Evolutionary conservation across 2,797 vertebrate genomes (phyloP).

Genomic region (Malurus splendens): DNA sequence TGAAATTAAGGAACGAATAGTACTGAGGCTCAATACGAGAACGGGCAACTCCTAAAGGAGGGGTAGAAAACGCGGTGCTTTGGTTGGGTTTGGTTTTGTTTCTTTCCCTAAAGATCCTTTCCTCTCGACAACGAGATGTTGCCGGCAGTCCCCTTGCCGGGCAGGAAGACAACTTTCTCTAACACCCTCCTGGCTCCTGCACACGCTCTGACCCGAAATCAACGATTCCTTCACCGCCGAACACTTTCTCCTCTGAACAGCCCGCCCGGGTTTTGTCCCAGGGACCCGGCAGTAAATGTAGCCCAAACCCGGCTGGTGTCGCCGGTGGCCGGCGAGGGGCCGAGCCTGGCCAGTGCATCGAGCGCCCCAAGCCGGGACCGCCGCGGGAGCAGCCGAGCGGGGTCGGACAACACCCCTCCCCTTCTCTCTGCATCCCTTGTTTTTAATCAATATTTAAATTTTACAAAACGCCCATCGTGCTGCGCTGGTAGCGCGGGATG

Average conservation of each 20-base stretch:
- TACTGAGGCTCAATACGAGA: background rate
- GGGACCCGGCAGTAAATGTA: background rate
- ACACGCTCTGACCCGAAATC: background rate
- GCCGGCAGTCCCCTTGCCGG: background rate
- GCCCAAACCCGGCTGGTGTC: background rate
- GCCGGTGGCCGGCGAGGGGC: background rate
- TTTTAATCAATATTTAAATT: background rate
- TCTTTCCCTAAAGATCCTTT: background rate
- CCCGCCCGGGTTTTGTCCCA: background rate
- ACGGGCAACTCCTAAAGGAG: background rate
- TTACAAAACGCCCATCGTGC: background rate
- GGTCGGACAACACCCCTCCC: background rate
- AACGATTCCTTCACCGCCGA: background rate
- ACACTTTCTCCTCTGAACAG: background rate
- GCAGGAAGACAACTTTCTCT: background rate
- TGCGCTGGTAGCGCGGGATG: background rate
- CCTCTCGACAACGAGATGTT: background rate
- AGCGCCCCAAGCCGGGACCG: background rate
- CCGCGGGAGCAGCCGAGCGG: background rate
- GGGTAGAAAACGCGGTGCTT: background rate
- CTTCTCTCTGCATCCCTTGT: background rate
- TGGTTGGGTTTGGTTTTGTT: background rate
- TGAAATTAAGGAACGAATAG: background rate
- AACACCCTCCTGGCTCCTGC: background rate
- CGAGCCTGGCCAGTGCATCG: background rate